phyloP scores from a whole-genome alignment of 2,888 invertebrate species.

The Caenorhabditis parvicauda region DNA sequence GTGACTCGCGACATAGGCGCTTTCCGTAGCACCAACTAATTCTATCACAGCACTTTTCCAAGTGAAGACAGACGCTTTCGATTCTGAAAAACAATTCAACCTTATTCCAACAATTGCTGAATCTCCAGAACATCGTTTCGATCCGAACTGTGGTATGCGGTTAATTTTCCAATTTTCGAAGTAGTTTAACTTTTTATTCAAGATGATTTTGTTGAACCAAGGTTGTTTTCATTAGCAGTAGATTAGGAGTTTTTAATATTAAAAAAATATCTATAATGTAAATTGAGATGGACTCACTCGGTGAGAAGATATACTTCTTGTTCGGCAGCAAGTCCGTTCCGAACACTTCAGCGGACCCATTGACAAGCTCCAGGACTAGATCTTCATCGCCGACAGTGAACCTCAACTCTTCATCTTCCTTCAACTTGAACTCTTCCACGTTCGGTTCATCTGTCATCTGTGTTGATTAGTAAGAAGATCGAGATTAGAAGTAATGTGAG shows the following conservation, averaged over 20 bases:
- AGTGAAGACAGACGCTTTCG: conserved; percentile 91
- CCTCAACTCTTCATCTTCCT: conserved; percentile 56
- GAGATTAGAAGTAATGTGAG: background rate
- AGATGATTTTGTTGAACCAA: conserved; percentile 1
- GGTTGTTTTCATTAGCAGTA: too few species aligned
- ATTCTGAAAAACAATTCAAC: conserved; percentile 72
- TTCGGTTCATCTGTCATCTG: background rate
- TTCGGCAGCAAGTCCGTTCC: conserved; percentile 91
- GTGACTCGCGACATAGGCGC: conserved; percentile 89
- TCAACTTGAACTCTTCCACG: conserved; percentile 37
- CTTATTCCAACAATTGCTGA: too few species aligned
- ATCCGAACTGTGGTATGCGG: background rate
- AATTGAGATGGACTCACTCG: conserved; percentile 33
- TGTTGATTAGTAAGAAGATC: too few species aligned
- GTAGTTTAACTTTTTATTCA: background rate
- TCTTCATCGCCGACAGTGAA: conserved; percentile 49
- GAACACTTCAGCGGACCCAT: conserved; percentile 90
- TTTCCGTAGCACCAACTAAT: conserved; percentile 83
- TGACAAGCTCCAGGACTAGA: conserved; percentile 72
- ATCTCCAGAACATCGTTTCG: background rate
- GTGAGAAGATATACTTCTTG: conserved; percentile 70
- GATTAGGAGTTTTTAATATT: conserved; percentile 1
- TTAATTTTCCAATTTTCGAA: background rate
- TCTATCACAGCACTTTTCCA: conserved; percentile 90
- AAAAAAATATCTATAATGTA: conserved; percentile 6